Base-by-base conservation (phyloP, 2,888 invertebrate genomes). In the Cenopis cana region DNA sequence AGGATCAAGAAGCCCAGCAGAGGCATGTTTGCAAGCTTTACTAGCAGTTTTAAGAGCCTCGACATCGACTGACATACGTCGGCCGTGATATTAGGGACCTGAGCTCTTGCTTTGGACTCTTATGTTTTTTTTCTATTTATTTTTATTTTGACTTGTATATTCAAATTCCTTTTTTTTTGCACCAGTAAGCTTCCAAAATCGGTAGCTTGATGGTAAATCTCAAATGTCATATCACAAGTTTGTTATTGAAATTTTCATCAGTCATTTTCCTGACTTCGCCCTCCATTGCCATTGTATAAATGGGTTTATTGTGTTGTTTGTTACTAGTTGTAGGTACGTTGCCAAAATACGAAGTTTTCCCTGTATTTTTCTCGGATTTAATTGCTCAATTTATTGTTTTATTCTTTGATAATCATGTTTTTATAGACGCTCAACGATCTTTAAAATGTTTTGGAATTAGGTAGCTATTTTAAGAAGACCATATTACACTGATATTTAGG, bases 21-120 rank as follows among this genome's bases (percentile, higher is more conserved):
- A 80, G 93, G 93, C 68, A 91, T 93, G 88, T 94, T 94, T 73
- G 92, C 93, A 1, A 90, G 88, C 73, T 89, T 94, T 74, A 93
- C 93, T 1, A 91, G 93, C 77, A 91, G 89, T 77, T 92, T 94
- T 81, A 94, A 92, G 77, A 89, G 88, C 72, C 75, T 94, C 64
- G 93, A 94, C 73, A 94, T 94, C 69, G 94, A 93, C 81, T 93
- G 87, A 93, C 80, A 36, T 57, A 17, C 11, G 12, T 10, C 5
- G 14, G n/a, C 14, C 20, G 59, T 56, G 65, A 46, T 57, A n/a
- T 38, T 54, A 74, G 85, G 82, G 83, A 86, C 85, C 85, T 86
- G 85, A 84, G 65, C 71, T 69, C 67, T 74, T 64, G 68, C 56
- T 70, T 67, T 65, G 65, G 55, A 69, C 56, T 67, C 18, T 41